These are phyloP conservation scores for Rhamnusium bicolor DNA, from an alignment of 2,888 invertebrate species.

Conservation along the genomic window DNA sequence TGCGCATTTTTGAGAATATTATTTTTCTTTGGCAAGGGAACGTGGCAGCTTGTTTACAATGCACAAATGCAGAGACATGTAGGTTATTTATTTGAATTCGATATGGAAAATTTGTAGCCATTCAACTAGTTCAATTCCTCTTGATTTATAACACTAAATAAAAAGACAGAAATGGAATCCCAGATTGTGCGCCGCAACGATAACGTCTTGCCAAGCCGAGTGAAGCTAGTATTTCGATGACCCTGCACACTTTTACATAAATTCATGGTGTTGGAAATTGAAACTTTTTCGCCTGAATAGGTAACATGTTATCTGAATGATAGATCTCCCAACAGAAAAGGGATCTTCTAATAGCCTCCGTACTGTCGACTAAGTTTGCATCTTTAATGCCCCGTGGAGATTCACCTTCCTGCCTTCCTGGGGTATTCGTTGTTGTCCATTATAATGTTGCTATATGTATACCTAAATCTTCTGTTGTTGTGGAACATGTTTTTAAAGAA, in stretches of 20 bases:
- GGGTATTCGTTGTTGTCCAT: slow-evolving; percentile 10
- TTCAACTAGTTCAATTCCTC: slow-evolving; percentile 6
- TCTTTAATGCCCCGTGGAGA: slow-evolving; percentile 18
- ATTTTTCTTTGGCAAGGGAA: too few species aligned
- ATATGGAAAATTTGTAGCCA: slow-evolving; percentile 14
- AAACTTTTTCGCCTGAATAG: slow-evolving; percentile 45
- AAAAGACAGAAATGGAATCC: slow-evolving; percentile 39
- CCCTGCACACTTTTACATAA: slow-evolving; percentile 47
- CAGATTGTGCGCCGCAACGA: slow-evolving; percentile 36
- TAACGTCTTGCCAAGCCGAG: slow-evolving; percentile 39
- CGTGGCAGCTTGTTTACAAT: background rate
- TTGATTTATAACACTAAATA: slow-evolving; percentile 31
- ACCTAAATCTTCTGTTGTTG: too few species aligned
- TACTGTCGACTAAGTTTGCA: slow-evolving; percentile 26
- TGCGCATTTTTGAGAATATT: too few species aligned
- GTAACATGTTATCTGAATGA: slow-evolving; percentile 42
- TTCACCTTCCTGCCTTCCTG: background rate
- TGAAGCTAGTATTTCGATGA: slow-evolving; percentile 41
- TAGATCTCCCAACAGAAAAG: slow-evolving; percentile 35
- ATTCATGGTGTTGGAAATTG: slow-evolving; percentile 44
- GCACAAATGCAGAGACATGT: background rate
- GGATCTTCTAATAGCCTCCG: slow-evolving; percentile 29
- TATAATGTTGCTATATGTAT: background rate
- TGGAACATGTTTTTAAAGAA: too few species aligned
- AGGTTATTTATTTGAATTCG: slow-evolving; percentile 6